Base-by-base conservation (phyloP, 2,888 invertebrate species). In the Nomada hirtipes region DNA sequence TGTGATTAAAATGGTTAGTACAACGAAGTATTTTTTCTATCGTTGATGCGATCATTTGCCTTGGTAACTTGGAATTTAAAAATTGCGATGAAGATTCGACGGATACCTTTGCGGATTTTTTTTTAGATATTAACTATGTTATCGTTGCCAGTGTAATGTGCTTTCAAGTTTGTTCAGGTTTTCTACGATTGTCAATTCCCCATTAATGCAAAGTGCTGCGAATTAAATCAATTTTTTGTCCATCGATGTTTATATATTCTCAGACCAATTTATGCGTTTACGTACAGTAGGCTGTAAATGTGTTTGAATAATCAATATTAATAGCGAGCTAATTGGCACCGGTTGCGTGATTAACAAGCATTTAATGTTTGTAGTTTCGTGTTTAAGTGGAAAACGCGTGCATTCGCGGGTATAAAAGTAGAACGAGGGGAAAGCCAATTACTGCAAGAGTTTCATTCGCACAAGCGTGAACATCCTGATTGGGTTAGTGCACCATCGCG, bases 341-440 rank as follows among this genome's bases (percentile, higher is more conserved):
- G 18, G 63, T 69, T 44, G 59, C 42, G 55, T 50, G 71, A 78
- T 80, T 72, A 72, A 67, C 71, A 52, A 71, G 72, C 47, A 50
- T 20, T 57, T 52, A 71, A 60, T 63, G 67, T 63, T 67, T 57
- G 68, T 47, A 69, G 53, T 73, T 81, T 80, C 80, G 64, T 68
- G 68, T 69, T 59, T 74, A 79, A 81, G 59, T 73, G 63, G 73
- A 69, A 81, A 80, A 79, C 50, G 60, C 61, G 64, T 79, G 64
- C 63, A 44, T 64, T 59, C 60, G 50, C 61, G 42, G n/a, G 18
- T 50, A 55, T 73, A 75, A 67, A 82, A 80, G 81, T 80, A 71
- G 82, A 82, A 75, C 82, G 53, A 82, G 81, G 82, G 81, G 82
- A 82, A 82, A 82, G 82, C 70, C 81, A 82, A 81, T 82, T 81